Conservation (phyloP, 2,797 vertebrate genomes). For the Enteromius argenteus region DNA sequence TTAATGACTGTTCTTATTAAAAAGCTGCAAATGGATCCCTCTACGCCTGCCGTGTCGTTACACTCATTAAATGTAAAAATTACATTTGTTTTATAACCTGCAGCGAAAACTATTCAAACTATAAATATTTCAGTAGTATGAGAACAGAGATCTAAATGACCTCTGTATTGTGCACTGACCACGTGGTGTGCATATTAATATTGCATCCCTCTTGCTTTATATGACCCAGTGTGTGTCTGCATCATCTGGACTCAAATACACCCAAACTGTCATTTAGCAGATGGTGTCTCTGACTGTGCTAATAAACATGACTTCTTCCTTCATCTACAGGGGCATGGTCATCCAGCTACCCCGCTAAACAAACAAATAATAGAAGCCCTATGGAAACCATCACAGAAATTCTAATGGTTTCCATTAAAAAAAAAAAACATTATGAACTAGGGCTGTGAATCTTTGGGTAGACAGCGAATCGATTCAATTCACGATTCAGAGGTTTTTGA, state of each 20-base stretch:
- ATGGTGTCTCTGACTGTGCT: not conserved
- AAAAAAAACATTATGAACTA: too few species aligned
- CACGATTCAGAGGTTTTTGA: too few species aligned
- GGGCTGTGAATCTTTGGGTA: too few species aligned
- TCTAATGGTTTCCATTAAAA: too few species aligned
- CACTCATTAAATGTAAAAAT: constrained; percentile 27
- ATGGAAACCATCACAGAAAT: too few species aligned
- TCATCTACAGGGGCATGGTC: not conserved
- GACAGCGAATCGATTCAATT: too few species aligned
- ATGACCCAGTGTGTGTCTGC: not conserved
- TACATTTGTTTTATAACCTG: constrained; percentile 23
- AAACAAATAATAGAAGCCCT: too few species aligned
- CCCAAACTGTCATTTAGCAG: not conserved
- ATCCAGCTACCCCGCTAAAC: not conserved
- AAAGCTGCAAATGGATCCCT: too few species aligned
- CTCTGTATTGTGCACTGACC: not conserved
- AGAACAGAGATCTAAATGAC: not conserved
- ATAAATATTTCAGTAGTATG: constrained; percentile 4
- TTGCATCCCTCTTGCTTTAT: not conserved
- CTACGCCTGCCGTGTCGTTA: too few species aligned
- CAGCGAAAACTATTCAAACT: not conserved
- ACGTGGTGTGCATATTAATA: constrained; percentile 2
- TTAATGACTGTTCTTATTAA: too few species aligned
- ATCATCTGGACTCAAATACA: not conserved
- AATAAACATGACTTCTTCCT: not conserved